A percentile compares a stretch with the other conserved stretches of the same genome.
These are phyloP conservation scores for Anguilla obscura DNA, from an alignment of 2,797 vertebrate genomes.

Conservation along the genomic window DNA sequence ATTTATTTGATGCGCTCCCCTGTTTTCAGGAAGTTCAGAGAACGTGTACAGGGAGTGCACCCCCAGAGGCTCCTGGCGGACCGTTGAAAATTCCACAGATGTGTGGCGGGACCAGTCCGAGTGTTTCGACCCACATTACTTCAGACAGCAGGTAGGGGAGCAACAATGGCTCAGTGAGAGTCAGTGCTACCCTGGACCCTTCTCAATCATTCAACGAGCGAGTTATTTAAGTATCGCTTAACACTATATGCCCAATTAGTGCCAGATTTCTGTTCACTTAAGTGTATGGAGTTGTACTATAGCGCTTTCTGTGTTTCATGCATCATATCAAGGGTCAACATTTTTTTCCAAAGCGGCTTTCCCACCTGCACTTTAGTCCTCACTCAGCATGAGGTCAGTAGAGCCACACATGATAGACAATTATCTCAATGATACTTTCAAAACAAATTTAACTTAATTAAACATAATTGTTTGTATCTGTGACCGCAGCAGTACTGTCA, in stretches of 20 bases:
- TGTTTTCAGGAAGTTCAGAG: slow-evolving; percentile 73
- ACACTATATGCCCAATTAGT: not conserved
- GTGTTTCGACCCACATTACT: slow-evolving; percentile 74
- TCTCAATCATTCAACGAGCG: not conserved
- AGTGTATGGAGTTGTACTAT: not conserved
- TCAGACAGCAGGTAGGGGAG: slow-evolving; percentile 73
- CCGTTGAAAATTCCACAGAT: slow-evolving; percentile 75
- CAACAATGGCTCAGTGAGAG: not conserved
- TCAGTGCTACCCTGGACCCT: not conserved
- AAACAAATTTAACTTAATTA: not conserved
- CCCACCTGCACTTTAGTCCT: not conserved
- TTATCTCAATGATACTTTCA: not conserved
- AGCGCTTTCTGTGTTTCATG: not conserved
- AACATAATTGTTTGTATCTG: not conserved
- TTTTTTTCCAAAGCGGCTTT: not conserved
- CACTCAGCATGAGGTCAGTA: not conserved
- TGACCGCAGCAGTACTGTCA: not conserved
- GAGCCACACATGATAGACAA: not conserved
- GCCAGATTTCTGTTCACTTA: not conserved
- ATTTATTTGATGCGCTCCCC: not conserved
- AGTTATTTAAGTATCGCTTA: not conserved
- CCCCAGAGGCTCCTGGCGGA: slow-evolving; percentile 81
- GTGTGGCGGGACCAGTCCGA: slow-evolving; percentile 84
- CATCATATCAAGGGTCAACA: not conserved
- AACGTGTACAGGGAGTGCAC: slow-evolving; percentile 82